Conservation (phyloP, 92 coral and sea anemone genomes). For the Parazoanthus atlanticus region DNA sequence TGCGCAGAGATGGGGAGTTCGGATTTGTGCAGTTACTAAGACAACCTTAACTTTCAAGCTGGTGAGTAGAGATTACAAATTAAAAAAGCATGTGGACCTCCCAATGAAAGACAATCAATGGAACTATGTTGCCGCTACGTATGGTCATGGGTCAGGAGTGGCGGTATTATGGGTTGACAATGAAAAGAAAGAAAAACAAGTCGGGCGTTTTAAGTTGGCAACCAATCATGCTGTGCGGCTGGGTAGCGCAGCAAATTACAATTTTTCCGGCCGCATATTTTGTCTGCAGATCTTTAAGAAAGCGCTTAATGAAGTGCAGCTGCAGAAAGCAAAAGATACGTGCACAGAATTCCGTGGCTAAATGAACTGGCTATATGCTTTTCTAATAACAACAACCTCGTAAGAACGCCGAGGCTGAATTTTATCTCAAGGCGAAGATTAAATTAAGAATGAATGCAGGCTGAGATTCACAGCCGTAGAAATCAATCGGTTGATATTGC, state of each 20-base stretch:
- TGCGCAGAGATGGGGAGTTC: background rate
- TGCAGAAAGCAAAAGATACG: background rate
- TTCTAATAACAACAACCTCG: background rate
- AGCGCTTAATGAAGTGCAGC: constrained; percentile 13
- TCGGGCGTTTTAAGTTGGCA: constrained; percentile 6
- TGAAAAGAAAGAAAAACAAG: background rate
- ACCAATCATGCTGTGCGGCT: background rate
- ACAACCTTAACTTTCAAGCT: background rate
- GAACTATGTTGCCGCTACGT: constrained; percentile 33
- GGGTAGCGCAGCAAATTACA: background rate
- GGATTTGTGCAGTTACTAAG: background rate
- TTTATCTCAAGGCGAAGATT: background rate
- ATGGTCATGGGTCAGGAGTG: background rate
- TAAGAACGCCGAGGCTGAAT: background rate
- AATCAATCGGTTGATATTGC: too few species aligned
- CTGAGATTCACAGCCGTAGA: background rate
- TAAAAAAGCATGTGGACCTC: background rate
- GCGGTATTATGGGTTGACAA: constrained; percentile 24
- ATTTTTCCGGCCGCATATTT: constrained; percentile 21
- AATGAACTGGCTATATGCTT: background rate
- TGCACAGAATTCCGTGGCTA: background rate
- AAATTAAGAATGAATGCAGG: background rate
- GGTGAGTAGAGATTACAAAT: constrained; percentile 17
- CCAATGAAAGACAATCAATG: background rate
- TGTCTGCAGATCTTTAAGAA: constrained; percentile 30